Base-by-base conservation (phyloP, 2,113 vertebrate genomes). In the Mastomys coucha region DNA sequence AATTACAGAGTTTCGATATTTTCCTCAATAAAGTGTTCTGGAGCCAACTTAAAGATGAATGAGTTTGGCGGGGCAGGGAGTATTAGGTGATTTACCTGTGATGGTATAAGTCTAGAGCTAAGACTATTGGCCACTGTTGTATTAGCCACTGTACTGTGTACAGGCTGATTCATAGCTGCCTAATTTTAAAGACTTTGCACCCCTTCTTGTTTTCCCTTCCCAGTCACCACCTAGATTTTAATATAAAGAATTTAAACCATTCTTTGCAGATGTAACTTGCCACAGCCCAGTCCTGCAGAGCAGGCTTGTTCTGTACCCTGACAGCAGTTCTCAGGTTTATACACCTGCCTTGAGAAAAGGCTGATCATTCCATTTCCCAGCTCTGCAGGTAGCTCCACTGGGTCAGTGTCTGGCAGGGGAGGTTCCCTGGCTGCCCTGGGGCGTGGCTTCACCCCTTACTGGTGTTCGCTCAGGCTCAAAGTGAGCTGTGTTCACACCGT, bases 221-320 rank as follows among this genome's bases (percentile, higher is more conserved):
- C 49, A 82, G 49, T 86, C 89, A 63, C 67, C 67, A 84, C 13
- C 31, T 56, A 51, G 42, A 91, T 94, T 65, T 89, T 67, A 94
- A 73, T 82, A 87, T 81, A 73, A 70, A 49, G 17, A 77, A 88
- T 91, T 95, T 91, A 89, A 89, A 26, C 75, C 49, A 58, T 17
- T 91, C 17, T 60, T 92, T 67, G 56, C 78, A 56, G 80, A 69
- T 22, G 51, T 65, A 39, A 70, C 42, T 88, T 11, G 22, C 45
- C 89, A 91, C 10, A 76, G 67, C 72, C 73, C 22, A 53, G 78
- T 53, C 84, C 91, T 63, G 78, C n/a, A 65, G 80, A 75, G 9
- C 86, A 45, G 26, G 26, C 91, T 91, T 96, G 86, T 86, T 91
- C 53, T 87, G 28, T 92, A 24, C 24, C 65, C 12, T 5, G 53